Conservation (phyloP, 1,140 invertebrate species). For the Drosophila azteca region DNA sequence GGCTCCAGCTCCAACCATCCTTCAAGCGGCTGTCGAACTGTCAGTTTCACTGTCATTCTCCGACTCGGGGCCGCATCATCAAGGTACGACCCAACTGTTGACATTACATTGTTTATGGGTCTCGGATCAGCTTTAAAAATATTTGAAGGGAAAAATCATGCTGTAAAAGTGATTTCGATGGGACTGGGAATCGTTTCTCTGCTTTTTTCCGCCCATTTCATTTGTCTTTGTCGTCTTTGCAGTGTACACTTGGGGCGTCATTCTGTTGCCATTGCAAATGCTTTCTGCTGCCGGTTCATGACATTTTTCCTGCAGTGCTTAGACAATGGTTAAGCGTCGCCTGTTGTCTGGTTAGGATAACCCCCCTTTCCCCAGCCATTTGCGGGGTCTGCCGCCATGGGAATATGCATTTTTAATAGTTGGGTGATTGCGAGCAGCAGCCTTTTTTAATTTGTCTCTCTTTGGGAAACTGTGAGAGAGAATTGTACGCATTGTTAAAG, state of each 20-base stretch:
- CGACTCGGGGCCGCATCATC: background rate
- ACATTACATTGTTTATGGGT: constrained; percentile 22
- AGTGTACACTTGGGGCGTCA: constrained; percentile 56
- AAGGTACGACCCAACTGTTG: constrained; percentile 22
- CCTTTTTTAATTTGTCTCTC: too few species aligned
- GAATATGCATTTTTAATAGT: too few species aligned
- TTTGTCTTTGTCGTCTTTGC: constrained; percentile 28
- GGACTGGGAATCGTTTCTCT: constrained; percentile 12
- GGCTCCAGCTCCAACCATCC: constrained; percentile 7
- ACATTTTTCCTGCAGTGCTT: constrained; percentile 70
- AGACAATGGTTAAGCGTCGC: constrained; percentile 71
- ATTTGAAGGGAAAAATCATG: constrained; percentile 43
- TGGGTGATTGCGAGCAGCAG: too few species aligned
- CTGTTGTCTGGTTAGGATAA: constrained; percentile 20
- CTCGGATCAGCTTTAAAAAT: constrained; percentile 46
- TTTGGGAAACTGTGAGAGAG: too few species aligned
- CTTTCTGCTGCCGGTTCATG: constrained; percentile 69
- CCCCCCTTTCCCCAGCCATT: constrained; percentile 23
- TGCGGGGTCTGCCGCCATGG: too few species aligned
- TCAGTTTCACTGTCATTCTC: constrained; percentile 32
- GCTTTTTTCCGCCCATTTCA: constrained; percentile 16
- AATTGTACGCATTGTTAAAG: too few species aligned
- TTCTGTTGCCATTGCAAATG: constrained; percentile 64
- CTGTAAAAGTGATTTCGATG: constrained; percentile 5
- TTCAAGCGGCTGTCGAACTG: constrained; percentile 21